Conservation (phyloP, 2,888 invertebrate species). For the Byasa hedistus region DNA sequence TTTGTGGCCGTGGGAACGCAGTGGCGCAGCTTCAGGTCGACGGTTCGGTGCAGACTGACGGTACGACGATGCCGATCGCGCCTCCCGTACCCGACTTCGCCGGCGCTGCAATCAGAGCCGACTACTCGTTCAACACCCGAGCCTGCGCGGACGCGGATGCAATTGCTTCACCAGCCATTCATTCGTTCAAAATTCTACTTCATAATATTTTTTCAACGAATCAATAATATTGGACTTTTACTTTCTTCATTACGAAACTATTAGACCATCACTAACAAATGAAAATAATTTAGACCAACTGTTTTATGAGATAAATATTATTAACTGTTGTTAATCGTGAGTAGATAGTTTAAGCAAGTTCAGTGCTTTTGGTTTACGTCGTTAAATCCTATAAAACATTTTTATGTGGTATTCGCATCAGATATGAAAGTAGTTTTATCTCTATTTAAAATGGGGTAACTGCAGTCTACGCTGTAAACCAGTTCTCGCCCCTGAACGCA, state of each 20-base stretch:
- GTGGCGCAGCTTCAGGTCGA: slow-evolving; percentile 56
- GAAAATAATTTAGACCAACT: background rate
- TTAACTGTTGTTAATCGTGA: background rate
- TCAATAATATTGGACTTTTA: too few species aligned
- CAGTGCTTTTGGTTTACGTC: too few species aligned
- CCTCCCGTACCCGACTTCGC: slow-evolving; percentile 40
- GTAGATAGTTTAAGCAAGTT: too few species aligned
- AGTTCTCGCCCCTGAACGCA: slow-evolving; percentile 37
- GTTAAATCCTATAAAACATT: background rate
- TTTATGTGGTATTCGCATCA: slow-evolving; percentile 4
- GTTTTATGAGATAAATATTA: background rate
- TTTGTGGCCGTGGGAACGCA: slow-evolving; percentile 46
- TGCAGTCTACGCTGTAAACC: slow-evolving; percentile 33
- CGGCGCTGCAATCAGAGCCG: slow-evolving; percentile 44
- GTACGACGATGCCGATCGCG: slow-evolving; percentile 32
- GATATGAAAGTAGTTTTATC: slow-evolving; percentile 36
- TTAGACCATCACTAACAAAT: too few species aligned
- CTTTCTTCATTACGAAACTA: too few species aligned
- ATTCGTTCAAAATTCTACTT: slow-evolving; percentile 19
- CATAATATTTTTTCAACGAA: background rate
- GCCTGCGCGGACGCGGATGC: slow-evolving; percentile 30
- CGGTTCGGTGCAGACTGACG: slow-evolving; percentile 64
- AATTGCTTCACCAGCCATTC: slow-evolving; percentile 31
- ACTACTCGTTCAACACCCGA: slow-evolving; percentile 43
- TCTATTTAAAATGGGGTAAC: slow-evolving; percentile 34